Conservation (phyloP, 2,797 vertebrate species). For the Danionella dracula region DNA sequence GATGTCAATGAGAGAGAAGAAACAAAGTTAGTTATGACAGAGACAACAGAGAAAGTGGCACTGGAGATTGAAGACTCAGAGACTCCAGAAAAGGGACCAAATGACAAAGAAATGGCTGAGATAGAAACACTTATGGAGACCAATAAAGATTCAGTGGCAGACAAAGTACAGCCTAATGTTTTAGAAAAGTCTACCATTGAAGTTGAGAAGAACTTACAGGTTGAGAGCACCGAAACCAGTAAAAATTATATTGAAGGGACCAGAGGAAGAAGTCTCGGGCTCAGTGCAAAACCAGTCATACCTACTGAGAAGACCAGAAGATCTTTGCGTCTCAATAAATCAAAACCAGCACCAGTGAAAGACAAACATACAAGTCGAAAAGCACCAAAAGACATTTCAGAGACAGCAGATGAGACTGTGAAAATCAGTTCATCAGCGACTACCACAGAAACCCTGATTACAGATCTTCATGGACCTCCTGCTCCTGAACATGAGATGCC, state of each 20-base stretch:
- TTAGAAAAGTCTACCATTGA: not conserved
- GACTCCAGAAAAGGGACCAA: not conserved
- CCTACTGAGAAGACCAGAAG: too few relatives aligned
- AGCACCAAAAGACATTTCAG: too few relatives aligned
- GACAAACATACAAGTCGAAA: too few relatives aligned
- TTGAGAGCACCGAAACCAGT: not conserved
- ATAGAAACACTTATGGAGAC: not conserved
- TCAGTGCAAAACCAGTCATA: too few relatives aligned
- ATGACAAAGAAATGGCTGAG: not conserved
- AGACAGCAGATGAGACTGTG: too few relatives aligned
- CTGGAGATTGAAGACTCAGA: not conserved
- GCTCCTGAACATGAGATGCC: too few relatives aligned
- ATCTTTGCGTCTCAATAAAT: too few relatives aligned
- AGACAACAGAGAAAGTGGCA: not conserved
- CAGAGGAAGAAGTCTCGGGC: not conserved
- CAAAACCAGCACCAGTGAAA: too few relatives aligned
- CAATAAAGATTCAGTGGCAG: not conserved
- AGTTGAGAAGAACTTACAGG: not conserved
- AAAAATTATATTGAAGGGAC: not conserved
- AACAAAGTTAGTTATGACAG: not conserved
- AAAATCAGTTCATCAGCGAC: too few relatives aligned
- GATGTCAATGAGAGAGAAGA: not conserved
- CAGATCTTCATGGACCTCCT: too few relatives aligned
- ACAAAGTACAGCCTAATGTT: not conserved
- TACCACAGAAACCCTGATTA: too few relatives aligned